Conservation (phyloP, 1,140 invertebrate species). For the Pollicipes pollicipes region DNA sequence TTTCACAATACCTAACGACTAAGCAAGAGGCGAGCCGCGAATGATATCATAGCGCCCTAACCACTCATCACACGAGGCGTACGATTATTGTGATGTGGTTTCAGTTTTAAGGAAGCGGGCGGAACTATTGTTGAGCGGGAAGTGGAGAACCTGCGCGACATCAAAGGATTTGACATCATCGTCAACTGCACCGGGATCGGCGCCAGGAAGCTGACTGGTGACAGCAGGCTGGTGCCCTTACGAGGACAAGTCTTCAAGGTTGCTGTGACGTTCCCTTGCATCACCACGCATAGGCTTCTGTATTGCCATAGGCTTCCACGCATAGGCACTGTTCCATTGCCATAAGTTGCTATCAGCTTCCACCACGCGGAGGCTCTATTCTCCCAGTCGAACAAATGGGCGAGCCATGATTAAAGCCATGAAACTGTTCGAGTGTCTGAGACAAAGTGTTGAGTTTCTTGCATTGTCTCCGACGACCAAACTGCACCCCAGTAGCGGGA, state of each 20-base stretch:
- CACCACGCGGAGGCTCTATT: too few species aligned
- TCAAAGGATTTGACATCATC: constrained; percentile 52
- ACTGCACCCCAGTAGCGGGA: too few species aligned
- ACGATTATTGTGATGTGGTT: neutral
- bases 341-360: too few species aligned
- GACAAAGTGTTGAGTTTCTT: too few species aligned
- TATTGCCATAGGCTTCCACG: too few species aligned
- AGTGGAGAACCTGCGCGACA: constrained; percentile 39
- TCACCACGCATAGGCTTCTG: constrained; percentile 3
- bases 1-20: too few species aligned
- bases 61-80: neutral
- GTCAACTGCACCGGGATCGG: constrained; percentile 80
- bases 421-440: too few species aligned
- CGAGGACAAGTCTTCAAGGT: constrained; percentile 74
- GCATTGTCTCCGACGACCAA: too few species aligned
- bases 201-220: constrained; percentile 52
- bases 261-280: neutral
- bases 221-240: constrained; percentile 58
- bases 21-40: too few species aligned
- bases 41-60: constrained; percentile 3
- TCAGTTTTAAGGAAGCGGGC: constrained; percentile 37
- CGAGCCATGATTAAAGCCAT: too few species aligned
- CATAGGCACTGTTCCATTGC: too few species aligned
- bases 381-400: too few species aligned
- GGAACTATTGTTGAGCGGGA: constrained; percentile 35